These are phyloP conservation scores for Eidolon helvum DNA, from an alignment of 2,113 vertebrate species.

Conservation along the genomic window DNA sequence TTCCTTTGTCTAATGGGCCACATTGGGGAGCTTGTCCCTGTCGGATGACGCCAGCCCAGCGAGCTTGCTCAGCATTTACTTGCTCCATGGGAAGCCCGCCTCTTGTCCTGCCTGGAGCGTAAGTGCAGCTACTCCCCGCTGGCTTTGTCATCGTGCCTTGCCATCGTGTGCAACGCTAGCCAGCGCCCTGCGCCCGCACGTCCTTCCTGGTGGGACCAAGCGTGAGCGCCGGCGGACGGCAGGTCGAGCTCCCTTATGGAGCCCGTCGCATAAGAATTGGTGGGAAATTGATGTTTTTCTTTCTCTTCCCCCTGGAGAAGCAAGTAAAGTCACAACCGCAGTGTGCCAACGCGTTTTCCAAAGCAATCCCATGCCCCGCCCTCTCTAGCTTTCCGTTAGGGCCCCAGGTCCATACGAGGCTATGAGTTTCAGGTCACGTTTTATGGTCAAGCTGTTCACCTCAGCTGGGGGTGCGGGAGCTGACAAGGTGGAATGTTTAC, in stretches of 20 bases:
- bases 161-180: no score
- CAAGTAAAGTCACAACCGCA: not conserved
- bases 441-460: no score
- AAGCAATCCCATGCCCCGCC: not conserved
- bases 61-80: not conserved
- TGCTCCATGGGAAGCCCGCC: not conserved
- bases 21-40: not conserved
- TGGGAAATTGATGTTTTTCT: not conserved
- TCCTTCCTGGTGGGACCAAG: not conserved
- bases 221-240: not conserved
- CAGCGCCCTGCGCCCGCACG: no score
- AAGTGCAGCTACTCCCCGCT: fast-evolving
- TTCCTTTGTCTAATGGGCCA: not conserved
- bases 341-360: not conserved
- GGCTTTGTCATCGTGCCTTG: no score
- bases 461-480: not conserved
- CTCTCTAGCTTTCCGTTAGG: not conserved
- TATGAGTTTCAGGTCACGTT: not conserved
- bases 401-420: not conserved
- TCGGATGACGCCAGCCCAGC: not conserved
- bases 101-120: not conserved
- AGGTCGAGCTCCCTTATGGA: not conserved
- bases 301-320: fast-evolving
- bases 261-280: no score
- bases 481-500: not conserved